Evolutionary conservation across 2,888 invertebrate species (phyloP), one percentile per base, ranked within the genome.

Genomic region (Ephialtes manifestator): DNA sequence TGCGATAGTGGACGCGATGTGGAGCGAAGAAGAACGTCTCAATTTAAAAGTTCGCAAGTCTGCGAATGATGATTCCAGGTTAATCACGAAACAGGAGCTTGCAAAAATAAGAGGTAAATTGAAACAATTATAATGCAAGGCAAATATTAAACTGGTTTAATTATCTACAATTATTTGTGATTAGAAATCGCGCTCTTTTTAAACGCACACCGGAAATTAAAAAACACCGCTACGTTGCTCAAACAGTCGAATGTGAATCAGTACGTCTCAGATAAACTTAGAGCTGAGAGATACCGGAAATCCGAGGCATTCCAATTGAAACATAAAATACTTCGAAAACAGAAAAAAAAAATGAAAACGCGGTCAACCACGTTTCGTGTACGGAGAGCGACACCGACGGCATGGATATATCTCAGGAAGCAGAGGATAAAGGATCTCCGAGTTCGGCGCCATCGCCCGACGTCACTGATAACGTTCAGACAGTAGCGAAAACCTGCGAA

Each of bases 361-460:
- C 53, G 20, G 20, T 1, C 20, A 53, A 20, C 10, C 1, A 20
- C 53, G 8, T 53, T 53, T 53, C 18, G 10, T 53, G 53, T 53
- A 53, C 53, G 4, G 51, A 51, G 51, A 15, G 51, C 51, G 51
- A 18, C 1, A 51, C 51, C 51, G n/a, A 51, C 51, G 18, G 51
- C 51, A 51, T 51, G 15, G 51, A 51, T 51, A 51, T 51, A 51
- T 51, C 51, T 51, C 51, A 15, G 51, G 51, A 51, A 51, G 18
- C 51, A 51, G 51, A 51, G 51, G 18, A 51, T 51, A 46, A 46
- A 7, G 51, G 1, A 51, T 4, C 18, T 0, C 18, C 51, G 51
- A 51, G 51, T 51, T 2, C 1, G 1, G 18, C 18, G 51, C 4
- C 51, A 2, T 51, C 51, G 51, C 51, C n/a, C 51, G 4, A 51